Evolutionary conservation across 2,113 vertebrate species (phyloP).

Genomic region (Zosterops borbonicus): DNA sequence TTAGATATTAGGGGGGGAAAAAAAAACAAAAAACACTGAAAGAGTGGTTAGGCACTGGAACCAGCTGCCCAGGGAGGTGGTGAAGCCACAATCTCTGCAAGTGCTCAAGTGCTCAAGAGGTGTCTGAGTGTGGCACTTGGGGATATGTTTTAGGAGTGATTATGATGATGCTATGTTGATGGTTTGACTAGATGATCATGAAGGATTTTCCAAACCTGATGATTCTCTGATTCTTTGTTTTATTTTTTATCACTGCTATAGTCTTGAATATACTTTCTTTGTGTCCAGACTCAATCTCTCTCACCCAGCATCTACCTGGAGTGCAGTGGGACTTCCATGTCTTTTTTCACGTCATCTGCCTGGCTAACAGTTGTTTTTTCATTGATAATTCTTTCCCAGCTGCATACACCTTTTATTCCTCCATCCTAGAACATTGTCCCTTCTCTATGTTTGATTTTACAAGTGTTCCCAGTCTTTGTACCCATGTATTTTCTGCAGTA

Average conservation of each 20-base stretch:
- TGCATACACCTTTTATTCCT: not conserved
- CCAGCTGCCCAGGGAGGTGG: not conserved
- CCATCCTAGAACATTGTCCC: no score
- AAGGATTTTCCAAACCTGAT: not conserved
- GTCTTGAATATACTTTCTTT: not conserved
- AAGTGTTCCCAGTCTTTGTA: not conserved
- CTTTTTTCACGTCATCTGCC: not conserved
- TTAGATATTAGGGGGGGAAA: no score
- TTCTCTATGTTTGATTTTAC: not conserved
- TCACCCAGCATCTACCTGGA: not conserved
- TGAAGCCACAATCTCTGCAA: not conserved
- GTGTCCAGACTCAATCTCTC: not conserved
- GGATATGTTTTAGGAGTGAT: not conserved
- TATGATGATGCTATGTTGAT: not conserved
- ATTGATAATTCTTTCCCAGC: not conserved
- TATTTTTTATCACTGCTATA: not conserved
- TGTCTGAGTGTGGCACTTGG: not conserved
- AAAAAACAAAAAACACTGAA: not conserved
- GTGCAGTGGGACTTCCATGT: no score
- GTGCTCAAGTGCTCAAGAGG: not conserved
- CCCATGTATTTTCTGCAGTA: not conserved
- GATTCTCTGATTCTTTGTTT: not conserved
- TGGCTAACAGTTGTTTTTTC: not conserved
- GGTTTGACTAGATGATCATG: not conserved
- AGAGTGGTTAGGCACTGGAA: not conserved